These are phyloP conservation scores for Rotaria socialis DNA, from an alignment of 2,888 invertebrate genomes.

Conservation along the genomic window DNA sequence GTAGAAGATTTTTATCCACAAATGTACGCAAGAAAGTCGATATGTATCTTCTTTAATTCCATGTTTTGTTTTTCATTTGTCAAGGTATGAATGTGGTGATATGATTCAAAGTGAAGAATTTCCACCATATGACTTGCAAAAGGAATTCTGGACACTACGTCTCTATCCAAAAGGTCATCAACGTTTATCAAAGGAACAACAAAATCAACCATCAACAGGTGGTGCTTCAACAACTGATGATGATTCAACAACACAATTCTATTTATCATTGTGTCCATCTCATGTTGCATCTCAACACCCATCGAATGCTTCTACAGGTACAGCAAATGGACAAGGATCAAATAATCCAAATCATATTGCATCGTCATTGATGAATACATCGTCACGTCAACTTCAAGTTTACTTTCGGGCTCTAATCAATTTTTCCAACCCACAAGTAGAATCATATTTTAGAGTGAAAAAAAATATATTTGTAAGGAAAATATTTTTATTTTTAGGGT, in stretches of 20 bases:
- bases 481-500: not conserved
- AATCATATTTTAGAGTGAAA: not conserved
- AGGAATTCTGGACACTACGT: conserved; percentile 34
- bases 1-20: conserved; percentile 37
- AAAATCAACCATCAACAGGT: not conserved
- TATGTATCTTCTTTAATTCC: not conserved
- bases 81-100: conserved; percentile 37
- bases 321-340: not conserved
- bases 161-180: conserved; percentile 36
- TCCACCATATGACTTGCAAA: conserved; percentile 36
- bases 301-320: not conserved
- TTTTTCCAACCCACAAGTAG: conserved; percentile 13
- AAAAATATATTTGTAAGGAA: not conserved
- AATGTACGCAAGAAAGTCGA: not conserved
- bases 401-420: conserved; percentile 4
- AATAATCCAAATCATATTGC: conserved; percentile 32
- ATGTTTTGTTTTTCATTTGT: not conserved
- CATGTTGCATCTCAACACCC: not conserved
- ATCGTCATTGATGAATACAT: conserved; percentile 37
- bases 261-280: conserved; percentile 16
- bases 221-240: conserved; percentile 1
- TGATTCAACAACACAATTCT: not conserved
- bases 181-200: conserved; percentile 32
- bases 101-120: conserved; percentile 38
- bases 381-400: conserved; percentile 19